Base-by-base conservation (phyloP, 2,113 vertebrate genomes). In the Pachycephala philippinensis region DNA sequence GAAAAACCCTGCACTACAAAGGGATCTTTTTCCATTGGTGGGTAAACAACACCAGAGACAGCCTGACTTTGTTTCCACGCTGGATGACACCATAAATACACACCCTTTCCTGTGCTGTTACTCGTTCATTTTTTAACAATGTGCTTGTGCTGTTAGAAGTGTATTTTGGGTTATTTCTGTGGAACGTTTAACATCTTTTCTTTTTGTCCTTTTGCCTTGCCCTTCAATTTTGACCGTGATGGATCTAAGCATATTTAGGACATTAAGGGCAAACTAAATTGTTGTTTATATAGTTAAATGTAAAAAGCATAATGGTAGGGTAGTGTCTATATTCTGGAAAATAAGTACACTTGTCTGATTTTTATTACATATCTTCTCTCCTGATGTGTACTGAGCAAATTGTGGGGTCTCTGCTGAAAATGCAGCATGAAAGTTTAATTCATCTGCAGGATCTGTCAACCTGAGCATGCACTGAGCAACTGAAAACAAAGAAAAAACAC, bases 231-330 rank as follows among this genome's bases (percentile, higher is more conserved):
- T 91, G 86, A 92, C 88, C 37, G 3, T 96, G 96, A 97, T 89
- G 80, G 93, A 96, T 95, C 92, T 92, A 96, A 97, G 90, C 93
- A 39, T 89, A 84, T 90, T 94, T 96, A 94, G 95, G 95, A 97
- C 94, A 93, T 92, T 95, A 96, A 93, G 96, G 96, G 96, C 93
- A 96, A 94, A 96, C 80, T 95, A 97, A 96, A 96, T 95, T 96
- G 95, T 96, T 97, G 96, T 97, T 97, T 97, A 96, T 96, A 93
- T 80, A 79, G 96, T 94, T 96, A 97, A 96, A 94, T 94, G 96
- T 84, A 92, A 96, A 96, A 96, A 94, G 90, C 93, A 93, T 97
- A 97, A 97, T 97, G 77, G 96, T 69, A 97, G 96, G 90, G 90
- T 95, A 94, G 93, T 39, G 44, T 89, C 93, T 90, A 0, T 93